Evolutionary conservation across 2,113 vertebrate genomes (phyloP), one percentile per base, ranked within the genome.

Genomic region (Apodemus speciosus): DNA sequence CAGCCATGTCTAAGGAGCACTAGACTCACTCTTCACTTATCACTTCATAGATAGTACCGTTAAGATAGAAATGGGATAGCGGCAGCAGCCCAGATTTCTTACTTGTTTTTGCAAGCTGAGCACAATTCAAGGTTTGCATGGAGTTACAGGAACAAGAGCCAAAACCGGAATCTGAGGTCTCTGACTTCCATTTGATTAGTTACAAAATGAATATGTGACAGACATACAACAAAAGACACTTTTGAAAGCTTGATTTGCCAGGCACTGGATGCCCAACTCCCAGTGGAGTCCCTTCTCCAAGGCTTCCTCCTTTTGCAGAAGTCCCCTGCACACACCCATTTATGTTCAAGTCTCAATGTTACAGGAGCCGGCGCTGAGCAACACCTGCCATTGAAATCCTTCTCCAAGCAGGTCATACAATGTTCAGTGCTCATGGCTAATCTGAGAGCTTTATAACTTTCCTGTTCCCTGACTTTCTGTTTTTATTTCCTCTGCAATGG

Each of bases 401-500:
- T 10, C 9, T 86, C 13, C 6, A 15, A 40, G 25, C 32, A 62
- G n/a, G 43, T 1, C 27, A 20, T 0, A 0, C 20, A 32, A n/a
- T 85, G 21, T 38, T 76, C 35, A 23, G 40, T 27, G 23, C 30
- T 62, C 30, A 4, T 0, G 5, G 30, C 81, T 20, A 25, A 60
- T 51, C 79, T 75, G 49, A 11, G 25, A 58, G 35, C 25, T 53
- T 32, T 2, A 38, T 21, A 46, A 32, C 95, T 96, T 93, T 87
- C 60, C 72, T 69, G 56, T 88, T 87, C 80, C 66, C 56, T 51
- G 40, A 96, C 13, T 18, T 0, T 11, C 91, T 86, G 83, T 90
- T 81, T 81, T 87, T 94, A 2, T 56, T 51, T 7, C 30, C 53
- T 20, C 38, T 95, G 94, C 43, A 0, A 93, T 93, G 94, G 3